Evolutionary conservation across 2,797 vertebrate genomes (phyloP).

Genomic region (Peromyscus melanophrys): DNA sequence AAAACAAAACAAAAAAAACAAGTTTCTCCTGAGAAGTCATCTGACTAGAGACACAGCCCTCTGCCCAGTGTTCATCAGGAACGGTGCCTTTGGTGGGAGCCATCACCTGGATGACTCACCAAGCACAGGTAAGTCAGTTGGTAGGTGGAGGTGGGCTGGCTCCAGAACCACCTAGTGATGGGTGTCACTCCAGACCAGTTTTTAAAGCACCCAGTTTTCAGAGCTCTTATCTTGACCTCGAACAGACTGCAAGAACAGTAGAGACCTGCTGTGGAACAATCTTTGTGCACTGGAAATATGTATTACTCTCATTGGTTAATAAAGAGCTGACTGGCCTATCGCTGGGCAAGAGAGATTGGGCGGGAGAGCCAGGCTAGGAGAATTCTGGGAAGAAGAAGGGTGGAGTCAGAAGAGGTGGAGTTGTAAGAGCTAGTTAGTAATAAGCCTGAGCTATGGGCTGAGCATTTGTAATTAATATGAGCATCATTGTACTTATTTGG

Average conservation of each 20-base stretch:
- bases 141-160: background rate
- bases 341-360: too few species aligned
- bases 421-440: too few species aligned
- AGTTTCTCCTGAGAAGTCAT: background rate
- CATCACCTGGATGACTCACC: background rate
- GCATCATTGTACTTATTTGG: too few species aligned
- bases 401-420: too few species aligned
- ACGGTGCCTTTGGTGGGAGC: background rate
- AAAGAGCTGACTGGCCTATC: too few species aligned
- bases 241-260: background rate
- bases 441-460: too few species aligned
- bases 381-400: too few species aligned
- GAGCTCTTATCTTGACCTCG: background rate
- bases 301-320: too few species aligned
- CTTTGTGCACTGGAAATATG: too few species aligned
- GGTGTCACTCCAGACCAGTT: background rate
- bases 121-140: background rate
- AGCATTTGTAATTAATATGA: too few species aligned
- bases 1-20: background rate
- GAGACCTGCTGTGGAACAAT: background rate
- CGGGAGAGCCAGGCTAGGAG: too few species aligned
- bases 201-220: background rate
- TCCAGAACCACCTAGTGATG: background rate
- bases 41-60: background rate
- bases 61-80: background rate